Evolutionary conservation across 2,888 invertebrate genomes (phyloP).

Genomic region (Lycophotia porphyrea): DNA sequence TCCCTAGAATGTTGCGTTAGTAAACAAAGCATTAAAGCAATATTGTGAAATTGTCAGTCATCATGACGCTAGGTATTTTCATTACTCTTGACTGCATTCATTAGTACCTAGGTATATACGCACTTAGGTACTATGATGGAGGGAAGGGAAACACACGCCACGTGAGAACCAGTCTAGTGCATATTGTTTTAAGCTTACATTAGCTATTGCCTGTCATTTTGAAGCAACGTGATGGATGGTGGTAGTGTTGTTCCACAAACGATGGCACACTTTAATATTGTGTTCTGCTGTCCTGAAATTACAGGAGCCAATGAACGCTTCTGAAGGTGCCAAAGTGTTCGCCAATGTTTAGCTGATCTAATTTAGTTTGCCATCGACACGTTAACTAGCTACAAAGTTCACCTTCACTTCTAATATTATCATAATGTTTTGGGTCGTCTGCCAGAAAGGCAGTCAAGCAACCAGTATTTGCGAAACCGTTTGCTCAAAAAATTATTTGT

Average conservation of each 20-base stretch:
- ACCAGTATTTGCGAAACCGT: too few species aligned
- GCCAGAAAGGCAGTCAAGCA: background rate
- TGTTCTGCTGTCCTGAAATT: background rate
- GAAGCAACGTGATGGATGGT: background rate
- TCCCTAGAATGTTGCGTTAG: conserved; percentile 16
- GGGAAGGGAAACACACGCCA: background rate
- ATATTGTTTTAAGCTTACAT: too few species aligned
- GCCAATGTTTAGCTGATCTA: background rate
- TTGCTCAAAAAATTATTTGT: background rate
- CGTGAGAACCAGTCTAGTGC: too few species aligned
- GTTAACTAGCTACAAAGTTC: background rate
- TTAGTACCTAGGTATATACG: background rate
- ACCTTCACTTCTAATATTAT: background rate
- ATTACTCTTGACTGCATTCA: background rate
- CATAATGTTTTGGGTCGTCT: too few species aligned
- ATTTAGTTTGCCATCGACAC: background rate
- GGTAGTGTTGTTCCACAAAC: background rate
- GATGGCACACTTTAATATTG: background rate
- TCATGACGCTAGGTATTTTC: conserved; percentile 2
- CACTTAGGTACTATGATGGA: background rate
- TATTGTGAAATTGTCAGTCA: conserved; percentile 40
- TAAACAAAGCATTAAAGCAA: conserved; percentile 25
- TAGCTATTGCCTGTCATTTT: background rate
- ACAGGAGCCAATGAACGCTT: background rate
- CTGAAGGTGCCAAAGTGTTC: background rate